phyloP scores from a whole-genome alignment of 2,113 vertebrate species.

The Proterorhinus semilunaris region DNA sequence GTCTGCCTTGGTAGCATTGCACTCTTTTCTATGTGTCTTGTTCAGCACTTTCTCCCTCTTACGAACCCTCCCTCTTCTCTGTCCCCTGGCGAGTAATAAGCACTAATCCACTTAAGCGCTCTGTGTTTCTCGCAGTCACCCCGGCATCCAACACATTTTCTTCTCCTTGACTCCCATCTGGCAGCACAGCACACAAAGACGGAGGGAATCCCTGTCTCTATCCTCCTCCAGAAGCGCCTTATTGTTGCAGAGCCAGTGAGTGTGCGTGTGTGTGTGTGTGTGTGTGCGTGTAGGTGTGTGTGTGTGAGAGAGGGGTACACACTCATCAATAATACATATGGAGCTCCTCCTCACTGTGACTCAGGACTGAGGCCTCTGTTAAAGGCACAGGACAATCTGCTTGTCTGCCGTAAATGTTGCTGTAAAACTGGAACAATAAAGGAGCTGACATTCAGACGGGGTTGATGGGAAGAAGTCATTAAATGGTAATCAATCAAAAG shows the following conservation, averaged over 20 bases:
- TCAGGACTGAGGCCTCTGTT: constrained; percentile 51
- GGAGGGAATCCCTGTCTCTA: constrained; percentile 53
- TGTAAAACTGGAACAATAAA: constrained; percentile 1
- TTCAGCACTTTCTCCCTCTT: constrained; percentile 1
- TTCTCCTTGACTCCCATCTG: constrained; percentile 53
- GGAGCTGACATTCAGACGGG: not conserved
- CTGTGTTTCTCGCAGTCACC: constrained; percentile 38
- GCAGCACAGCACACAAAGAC: constrained; percentile 46
- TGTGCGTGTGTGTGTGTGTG: not conserved
- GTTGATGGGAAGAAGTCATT: not conserved
- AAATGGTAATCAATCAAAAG: not conserved
- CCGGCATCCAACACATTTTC: constrained; percentile 22
- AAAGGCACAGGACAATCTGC: constrained; percentile 45
- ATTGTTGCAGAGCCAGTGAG: constrained; percentile 30
- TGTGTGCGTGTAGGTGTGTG: not conserved
- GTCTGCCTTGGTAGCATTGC: constrained; percentile 3
- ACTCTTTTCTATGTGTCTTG: not conserved
- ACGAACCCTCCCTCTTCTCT: constrained; percentile 9
- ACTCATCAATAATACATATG: constrained; percentile 58
- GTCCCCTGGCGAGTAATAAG: constrained; percentile 76
- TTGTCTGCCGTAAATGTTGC: not conserved
- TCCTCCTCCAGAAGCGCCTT: constrained; percentile 40
- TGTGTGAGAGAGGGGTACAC: not conserved
- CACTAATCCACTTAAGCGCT: constrained; percentile 63
- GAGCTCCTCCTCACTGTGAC: constrained; percentile 58